phyloP scores from a whole-genome alignment of 2,797 vertebrate species.

The Atherinosoma microstoma region DNA sequence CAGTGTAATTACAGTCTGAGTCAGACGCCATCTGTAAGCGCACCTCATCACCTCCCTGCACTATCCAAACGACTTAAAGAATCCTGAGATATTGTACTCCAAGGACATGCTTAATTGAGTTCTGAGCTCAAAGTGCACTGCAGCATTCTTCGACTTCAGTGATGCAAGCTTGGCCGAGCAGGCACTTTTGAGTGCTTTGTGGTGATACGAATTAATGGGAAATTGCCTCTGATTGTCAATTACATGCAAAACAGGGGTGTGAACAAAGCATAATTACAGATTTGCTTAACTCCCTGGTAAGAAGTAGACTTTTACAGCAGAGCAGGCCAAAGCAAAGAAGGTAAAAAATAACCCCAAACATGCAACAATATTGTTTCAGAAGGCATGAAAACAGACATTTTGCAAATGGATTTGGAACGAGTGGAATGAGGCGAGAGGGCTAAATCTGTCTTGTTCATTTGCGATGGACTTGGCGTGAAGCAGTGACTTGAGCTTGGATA shows the following conservation, averaged over 20 bases:
- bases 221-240: slow-evolving; percentile 63
- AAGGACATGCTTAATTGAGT: slow-evolving; percentile 76
- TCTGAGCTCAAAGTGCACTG: slow-evolving; percentile 67
- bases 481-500: slow-evolving; percentile 79
- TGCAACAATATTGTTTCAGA: slow-evolving; percentile 71
- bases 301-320: slow-evolving; percentile 50
- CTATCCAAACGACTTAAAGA: slow-evolving; percentile 72
- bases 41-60: slow-evolving; percentile 66
- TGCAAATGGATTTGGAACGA: slow-evolving; percentile 78
- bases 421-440: slow-evolving; percentile 67
- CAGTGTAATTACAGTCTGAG: slow-evolving; percentile 82
- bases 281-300: slow-evolving; percentile 56
- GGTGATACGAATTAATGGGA: slow-evolving; percentile 60
- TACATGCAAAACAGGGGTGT: slow-evolving; percentile 47
- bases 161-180: slow-evolving; percentile 52
- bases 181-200: slow-evolving; percentile 34
- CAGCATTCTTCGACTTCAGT: slow-evolving; percentile 50
- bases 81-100: slow-evolving; percentile 72
- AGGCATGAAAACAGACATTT: slow-evolving; percentile 73
- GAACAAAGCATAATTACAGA: slow-evolving; percentile 59
- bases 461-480: slow-evolving; percentile 81
- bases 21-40: slow-evolving; percentile 79
- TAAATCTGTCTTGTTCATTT: slow-evolving; percentile 80
- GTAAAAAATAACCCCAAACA: slow-evolving; percentile 68
- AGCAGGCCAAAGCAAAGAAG: slow-evolving; percentile 53